These are phyloP conservation scores for Drosophila varians DNA, from an alignment of 1,140 invertebrate species.

Conservation along the genomic window DNA sequence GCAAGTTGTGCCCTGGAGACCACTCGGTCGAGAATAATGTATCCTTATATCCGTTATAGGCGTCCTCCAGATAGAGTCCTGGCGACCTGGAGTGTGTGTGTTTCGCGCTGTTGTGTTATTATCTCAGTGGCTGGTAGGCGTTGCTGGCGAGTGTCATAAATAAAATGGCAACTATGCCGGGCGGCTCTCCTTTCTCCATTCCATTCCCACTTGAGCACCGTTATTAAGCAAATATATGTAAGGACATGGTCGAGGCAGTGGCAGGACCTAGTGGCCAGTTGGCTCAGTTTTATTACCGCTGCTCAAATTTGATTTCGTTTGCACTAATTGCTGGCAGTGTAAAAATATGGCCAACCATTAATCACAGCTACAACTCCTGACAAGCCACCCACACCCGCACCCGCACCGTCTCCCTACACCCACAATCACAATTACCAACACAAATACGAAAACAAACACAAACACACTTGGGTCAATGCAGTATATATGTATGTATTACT, in stretches of 20 bases:
- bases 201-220: conserved; percentile 59
- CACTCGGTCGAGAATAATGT: conserved; percentile 69
- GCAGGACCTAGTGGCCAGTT: conserved; percentile 16
- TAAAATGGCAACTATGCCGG: conserved; percentile 73
- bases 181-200: conserved; percentile 10
- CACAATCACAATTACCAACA: neutral
- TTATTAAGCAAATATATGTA: conserved; percentile 67
- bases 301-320: conserved; percentile 73
- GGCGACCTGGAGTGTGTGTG: neutral
- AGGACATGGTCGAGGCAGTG: conserved; percentile 9
- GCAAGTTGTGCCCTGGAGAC: conserved; percentile 77
- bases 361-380: conserved; percentile 55
- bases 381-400: conserved; percentile 9
- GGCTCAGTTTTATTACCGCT: conserved; percentile 29
- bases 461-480: neutral
- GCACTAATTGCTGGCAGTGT: conserved; percentile 69
- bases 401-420: neutral
- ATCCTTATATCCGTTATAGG: conserved; percentile 7
- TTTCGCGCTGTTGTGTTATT: conserved; percentile 55
- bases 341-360: conserved; percentile 69
- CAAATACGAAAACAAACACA: neutral
- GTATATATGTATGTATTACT: neutral
- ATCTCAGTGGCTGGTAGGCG: conserved; percentile 69
- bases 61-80: neutral
- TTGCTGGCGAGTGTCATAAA: conserved; percentile 77